Conservation (phyloP, 2,888 invertebrate species). For the Pelosia muscerda region DNA sequence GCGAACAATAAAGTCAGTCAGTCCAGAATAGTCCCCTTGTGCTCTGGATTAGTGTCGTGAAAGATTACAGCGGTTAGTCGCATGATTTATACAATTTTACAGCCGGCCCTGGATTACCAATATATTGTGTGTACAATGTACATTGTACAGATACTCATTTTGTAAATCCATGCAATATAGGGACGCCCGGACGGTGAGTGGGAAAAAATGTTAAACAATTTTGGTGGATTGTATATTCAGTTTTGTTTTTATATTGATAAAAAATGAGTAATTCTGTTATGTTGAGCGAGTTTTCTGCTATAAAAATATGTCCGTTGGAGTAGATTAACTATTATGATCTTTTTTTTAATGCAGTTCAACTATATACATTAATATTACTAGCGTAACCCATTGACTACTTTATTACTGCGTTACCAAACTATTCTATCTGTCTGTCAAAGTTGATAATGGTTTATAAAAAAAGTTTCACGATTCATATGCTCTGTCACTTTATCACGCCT, state of each 20-base stretch:
- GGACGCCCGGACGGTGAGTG: not conserved
- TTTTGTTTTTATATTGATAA: not conserved
- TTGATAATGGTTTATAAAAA: no score
- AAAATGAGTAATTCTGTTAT: not conserved
- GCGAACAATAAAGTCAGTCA: no score
- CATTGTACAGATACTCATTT: conserved; percentile 19
- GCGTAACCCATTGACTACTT: no score
- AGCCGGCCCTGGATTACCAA: conserved; percentile 50
- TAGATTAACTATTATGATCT: no score
- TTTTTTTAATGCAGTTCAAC: no score
- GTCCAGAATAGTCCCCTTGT: conserved; percentile 50
- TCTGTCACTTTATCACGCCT: no score
- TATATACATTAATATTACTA: no score
- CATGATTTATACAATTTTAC: conserved; percentile 72
- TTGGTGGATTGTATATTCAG: conserved; percentile 6
- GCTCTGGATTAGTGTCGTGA: conserved; percentile 68
- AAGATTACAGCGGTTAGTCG: conserved; percentile 67
- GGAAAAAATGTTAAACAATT: not conserved
- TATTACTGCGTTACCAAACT: no score
- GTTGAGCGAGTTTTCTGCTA: not conserved
- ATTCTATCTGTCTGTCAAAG: no score
- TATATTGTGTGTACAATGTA: conserved; percentile 24
- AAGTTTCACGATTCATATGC: no score
- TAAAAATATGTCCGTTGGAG: no score
- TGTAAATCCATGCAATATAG: conserved; percentile 16